phyloP scores from a whole-genome alignment of 1,140 invertebrate species.

The Anthonomus grandis region DNA sequence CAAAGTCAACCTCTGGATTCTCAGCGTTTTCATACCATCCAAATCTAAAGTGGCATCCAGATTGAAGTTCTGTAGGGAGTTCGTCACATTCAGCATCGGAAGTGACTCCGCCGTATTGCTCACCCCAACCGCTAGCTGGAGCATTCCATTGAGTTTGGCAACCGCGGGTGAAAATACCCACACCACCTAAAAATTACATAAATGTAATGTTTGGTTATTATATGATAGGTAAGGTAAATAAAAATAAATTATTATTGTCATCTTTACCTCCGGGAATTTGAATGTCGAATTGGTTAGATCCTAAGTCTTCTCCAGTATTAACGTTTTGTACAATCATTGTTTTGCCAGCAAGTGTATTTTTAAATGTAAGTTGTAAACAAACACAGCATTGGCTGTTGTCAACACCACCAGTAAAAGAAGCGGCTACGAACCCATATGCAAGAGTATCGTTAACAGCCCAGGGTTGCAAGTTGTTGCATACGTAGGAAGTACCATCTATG shows the following conservation, averaged over 20 bases:
- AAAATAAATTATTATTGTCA: too few relatives aligned
- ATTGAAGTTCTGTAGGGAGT: constrained; percentile 19
- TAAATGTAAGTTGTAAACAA: constrained; percentile 22
- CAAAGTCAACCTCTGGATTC: constrained; percentile 23
- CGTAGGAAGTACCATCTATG: constrained; percentile 17
- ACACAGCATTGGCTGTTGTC: constrained; percentile 19
- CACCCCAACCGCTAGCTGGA: constrained; percentile 17
- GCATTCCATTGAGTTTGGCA: constrained; percentile 22
- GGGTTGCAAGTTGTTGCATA: constrained; percentile 24
- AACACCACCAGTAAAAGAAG: constrained; percentile 25
- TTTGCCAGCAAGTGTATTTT: constrained; percentile 12
- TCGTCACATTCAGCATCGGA: constrained; percentile 16
- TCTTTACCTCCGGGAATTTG: constrained; percentile 25
- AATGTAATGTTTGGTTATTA: too few relatives aligned
- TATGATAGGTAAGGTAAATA: too few relatives aligned
- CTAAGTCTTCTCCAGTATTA: constrained; percentile 23
- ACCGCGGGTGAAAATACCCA: constrained; percentile 19
- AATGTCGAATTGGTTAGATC: constrained; percentile 28
- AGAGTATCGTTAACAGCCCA: constrained; percentile 13
- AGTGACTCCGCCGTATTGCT: constrained; percentile 21
- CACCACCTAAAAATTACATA: constrained; percentile 18
- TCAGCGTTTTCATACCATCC: constrained; percentile 23
- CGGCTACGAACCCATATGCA: constrained; percentile 26
- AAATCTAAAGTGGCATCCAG: constrained; percentile 27
- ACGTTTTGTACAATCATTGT: constrained; percentile 22